phyloP scores from a whole-genome alignment of 2,888 invertebrate genomes.

The Thyatira batis region DNA sequence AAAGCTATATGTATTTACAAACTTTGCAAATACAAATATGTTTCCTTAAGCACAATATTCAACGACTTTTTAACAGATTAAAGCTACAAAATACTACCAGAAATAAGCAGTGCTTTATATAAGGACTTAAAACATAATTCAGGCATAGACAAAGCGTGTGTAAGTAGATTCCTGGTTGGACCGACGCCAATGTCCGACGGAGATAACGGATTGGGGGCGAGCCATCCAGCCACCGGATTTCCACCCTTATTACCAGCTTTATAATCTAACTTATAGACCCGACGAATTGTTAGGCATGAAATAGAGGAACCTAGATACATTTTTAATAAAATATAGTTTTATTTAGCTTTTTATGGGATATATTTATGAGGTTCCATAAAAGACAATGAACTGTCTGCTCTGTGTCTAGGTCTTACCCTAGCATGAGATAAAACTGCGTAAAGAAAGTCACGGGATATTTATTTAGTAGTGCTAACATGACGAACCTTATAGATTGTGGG shows the following conservation, averaged over 20 bases:
- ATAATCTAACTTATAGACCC: not conserved
- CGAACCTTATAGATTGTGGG: no score
- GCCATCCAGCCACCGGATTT: slow-evolving; percentile 27
- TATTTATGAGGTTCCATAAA: no score
- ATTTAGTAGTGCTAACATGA: no score
- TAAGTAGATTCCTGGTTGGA: slow-evolving; percentile 17
- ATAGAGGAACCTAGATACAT: not conserved
- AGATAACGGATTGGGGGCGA: slow-evolving; percentile 49
- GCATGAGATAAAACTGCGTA: no score
- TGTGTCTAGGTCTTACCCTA: no score
- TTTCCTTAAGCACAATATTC: no score
- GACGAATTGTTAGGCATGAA: not conserved
- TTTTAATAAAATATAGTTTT: not conserved
- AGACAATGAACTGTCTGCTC: no score
- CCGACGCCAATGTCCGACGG: slow-evolving; percentile 34
- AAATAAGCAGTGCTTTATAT: not conserved
- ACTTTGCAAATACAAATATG: no score
- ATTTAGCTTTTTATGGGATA: not conserved
- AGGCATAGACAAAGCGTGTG: not conserved
- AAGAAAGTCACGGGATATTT: no score
- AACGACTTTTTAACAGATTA: no score
- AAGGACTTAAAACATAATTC: slow-evolving; percentile 1
- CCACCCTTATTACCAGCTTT: slow-evolving; percentile 13
- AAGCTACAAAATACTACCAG: not conserved
- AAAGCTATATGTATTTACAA: no score